Base-by-base conservation (phyloP, 2,888 invertebrate species). In the Xanthorhoe spadicearia region DNA sequence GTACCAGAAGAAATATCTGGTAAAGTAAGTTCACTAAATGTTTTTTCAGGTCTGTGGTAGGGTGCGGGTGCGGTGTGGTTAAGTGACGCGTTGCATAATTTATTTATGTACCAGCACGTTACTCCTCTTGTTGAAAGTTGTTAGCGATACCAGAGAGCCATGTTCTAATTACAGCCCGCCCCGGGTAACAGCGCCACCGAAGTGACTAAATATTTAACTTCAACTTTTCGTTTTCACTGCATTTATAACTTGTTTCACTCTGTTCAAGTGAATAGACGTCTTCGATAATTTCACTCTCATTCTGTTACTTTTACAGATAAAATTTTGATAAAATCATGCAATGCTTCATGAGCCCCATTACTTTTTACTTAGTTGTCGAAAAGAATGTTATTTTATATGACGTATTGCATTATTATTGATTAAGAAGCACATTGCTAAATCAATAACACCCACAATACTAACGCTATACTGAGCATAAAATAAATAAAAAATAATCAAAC, bases 31-130 rank as follows among this genome's bases (percentile, higher is more conserved):
- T n/a, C 17, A 10, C 32, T 52, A 63, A 57, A 51, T 68, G 62
- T 72, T 66, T 57, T 57, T 35, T n/a, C 19, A 57, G 32, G 23
- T 51, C 50, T 50, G 69, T 71, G 69, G 51, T 64, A 60, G 54
- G 65, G 81, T 82, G 82, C 79, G 54, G 65, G 81, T 82, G 82
- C 79, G 71, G 79, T 80, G 80, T 76, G 79, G 82, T 82, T 86
- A 88, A 89, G 86, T 87, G 86, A 83, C 81, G 85, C 81, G 82
- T 83, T 89, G 88, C 87, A 92, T 91, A 90, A 90, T 89, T 88
- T 88, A 91, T 89, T 88, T 91, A 91, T 92, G 90, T 89, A 77
- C 77, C 82, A 85, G 84, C 92, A 90, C 91, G 92, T 86, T 83
- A 85, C 83, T 80, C 84, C 82, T 75, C 87, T 83, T 78, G 85